phyloP scores from a whole-genome alignment of 2,113 vertebrate genomes.

The Balaeniceps rex region DNA sequence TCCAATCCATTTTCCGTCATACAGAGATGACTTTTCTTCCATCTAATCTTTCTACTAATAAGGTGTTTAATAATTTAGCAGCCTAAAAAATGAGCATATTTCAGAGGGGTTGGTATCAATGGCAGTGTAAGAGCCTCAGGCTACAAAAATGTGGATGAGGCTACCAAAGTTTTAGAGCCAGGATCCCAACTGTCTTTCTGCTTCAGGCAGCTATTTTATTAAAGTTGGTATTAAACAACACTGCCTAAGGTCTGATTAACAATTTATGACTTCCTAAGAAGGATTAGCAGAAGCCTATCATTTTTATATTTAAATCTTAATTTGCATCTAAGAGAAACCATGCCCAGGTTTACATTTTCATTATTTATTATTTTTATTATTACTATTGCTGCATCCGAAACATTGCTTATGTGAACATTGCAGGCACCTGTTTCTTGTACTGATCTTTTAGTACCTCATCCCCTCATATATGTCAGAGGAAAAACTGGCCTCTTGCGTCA shows the following conservation, averaged over 20 bases:
- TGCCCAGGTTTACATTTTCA: slow-evolving; percentile 27
- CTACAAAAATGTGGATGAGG: slow-evolving; percentile 56
- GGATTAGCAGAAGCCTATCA: slow-evolving; percentile 72
- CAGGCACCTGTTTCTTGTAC: not conserved
- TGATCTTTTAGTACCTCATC: not conserved
- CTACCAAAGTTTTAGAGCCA: slow-evolving; percentile 64
- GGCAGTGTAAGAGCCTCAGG: slow-evolving; percentile 48
- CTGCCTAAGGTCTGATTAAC: slow-evolving; percentile 74
- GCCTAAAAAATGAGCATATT: slow-evolving; percentile 70
- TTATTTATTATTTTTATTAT: slow-evolving; percentile 23
- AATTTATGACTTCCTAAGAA: slow-evolving; percentile 75
- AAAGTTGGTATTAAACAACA: slow-evolving; percentile 78
- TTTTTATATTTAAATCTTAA: slow-evolving; percentile 77
- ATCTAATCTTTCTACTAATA: slow-evolving; percentile 71
- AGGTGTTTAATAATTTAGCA: slow-evolving; percentile 73
- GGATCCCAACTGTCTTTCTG: slow-evolving; percentile 69
- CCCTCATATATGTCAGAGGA: not conserved
- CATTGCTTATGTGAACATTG: not conserved
- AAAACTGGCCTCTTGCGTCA: not conserved
- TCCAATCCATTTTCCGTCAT: slow-evolving; percentile 55
- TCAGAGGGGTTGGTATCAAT: slow-evolving; percentile 66
- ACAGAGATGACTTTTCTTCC: slow-evolving; percentile 59
- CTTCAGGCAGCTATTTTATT: slow-evolving; percentile 77
- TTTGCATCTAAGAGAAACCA: slow-evolving; percentile 61
- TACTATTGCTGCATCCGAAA: not conserved